Evolutionary conservation across 2,113 vertebrate species (phyloP).

Genomic region (Lagopus muta): DNA sequence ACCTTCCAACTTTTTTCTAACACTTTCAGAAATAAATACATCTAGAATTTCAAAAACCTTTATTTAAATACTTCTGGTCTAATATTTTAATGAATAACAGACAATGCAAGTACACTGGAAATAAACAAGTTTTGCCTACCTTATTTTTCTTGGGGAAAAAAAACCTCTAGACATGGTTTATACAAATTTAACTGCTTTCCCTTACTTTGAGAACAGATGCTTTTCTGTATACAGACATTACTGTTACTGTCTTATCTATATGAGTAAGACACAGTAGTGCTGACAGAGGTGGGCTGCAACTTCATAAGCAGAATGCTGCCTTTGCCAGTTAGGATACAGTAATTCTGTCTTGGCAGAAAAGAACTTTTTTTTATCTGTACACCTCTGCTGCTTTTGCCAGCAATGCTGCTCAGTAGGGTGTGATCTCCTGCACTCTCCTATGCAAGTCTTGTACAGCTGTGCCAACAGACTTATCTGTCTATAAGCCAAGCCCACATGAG

Average conservation of each 20-base stretch:
- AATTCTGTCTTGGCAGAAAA: not conserved
- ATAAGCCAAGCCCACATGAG: not conserved
- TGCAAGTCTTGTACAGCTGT: not conserved
- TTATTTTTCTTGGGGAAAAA: not conserved
- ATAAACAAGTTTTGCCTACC: not conserved
- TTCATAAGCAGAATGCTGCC: not conserved
- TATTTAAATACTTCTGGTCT: not conserved
- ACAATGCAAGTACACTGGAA: not conserved
- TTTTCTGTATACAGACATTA: rapidly evolving
- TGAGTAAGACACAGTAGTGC: rapidly evolving
- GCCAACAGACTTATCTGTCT: not conserved
- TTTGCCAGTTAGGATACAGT: not conserved
- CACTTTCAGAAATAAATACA: not conserved
- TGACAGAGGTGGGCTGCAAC: rapidly evolving
- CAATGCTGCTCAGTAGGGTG: not conserved
- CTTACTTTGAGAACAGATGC: not conserved
- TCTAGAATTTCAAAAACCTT: not conserved
- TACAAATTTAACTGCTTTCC: not conserved
- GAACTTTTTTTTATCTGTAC: not conserved
- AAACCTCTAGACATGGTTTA: not conserved
- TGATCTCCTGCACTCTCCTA: not conserved
- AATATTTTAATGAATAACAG: not conserved
- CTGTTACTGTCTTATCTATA: not conserved
- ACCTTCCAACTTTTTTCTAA: not conserved
- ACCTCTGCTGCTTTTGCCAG: not conserved